Percentiles rank a stretch among this genome's conserved stretches.
phyloP scores from a whole-genome alignment of 1,140 invertebrate species.

The Pseudachorutes palmiensis region DNA sequence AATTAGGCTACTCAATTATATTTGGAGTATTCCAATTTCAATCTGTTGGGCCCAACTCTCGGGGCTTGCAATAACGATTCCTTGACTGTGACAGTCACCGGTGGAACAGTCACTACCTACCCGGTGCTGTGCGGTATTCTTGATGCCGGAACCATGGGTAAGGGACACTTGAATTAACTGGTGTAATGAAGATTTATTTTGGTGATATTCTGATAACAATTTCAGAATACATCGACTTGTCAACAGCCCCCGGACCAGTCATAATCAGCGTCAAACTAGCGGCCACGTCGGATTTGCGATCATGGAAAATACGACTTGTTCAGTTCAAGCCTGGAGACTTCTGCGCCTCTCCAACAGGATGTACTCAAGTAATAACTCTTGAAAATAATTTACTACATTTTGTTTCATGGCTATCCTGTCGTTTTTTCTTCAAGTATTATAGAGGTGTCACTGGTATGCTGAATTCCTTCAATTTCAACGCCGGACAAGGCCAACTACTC shows the following conservation, averaged over 20 bases:
- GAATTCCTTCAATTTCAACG: constrained; percentile 21
- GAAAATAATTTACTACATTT: background rate
- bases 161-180: too few relatives aligned
- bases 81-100: constrained; percentile 20
- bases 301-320: constrained; percentile 57
- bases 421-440: constrained; percentile 28
- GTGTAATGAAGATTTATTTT: too few relatives aligned
- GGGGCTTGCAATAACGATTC: constrained; percentile 33
- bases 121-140: constrained; percentile 31
- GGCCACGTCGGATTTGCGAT: constrained; percentile 19
- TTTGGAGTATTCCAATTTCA: constrained; percentile 27
- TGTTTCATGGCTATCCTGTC: too few relatives aligned
- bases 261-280: constrained; percentile 14
- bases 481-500: constrained; percentile 23
- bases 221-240: constrained; percentile 15
- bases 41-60: constrained; percentile 21
- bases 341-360: constrained; percentile 51
- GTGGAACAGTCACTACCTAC: constrained; percentile 1
- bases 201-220: constrained; percentile 7
- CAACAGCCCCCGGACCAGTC: background rate
- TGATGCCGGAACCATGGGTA: constrained; percentile 25
- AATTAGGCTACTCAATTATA: constrained; percentile 33
- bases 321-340: constrained; percentile 46
- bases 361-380: constrained; percentile 40
- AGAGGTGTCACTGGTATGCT: constrained; percentile 18